Base-by-base conservation (phyloP, 2,888 invertebrate species). In the Ypsolopha scabrella region DNA sequence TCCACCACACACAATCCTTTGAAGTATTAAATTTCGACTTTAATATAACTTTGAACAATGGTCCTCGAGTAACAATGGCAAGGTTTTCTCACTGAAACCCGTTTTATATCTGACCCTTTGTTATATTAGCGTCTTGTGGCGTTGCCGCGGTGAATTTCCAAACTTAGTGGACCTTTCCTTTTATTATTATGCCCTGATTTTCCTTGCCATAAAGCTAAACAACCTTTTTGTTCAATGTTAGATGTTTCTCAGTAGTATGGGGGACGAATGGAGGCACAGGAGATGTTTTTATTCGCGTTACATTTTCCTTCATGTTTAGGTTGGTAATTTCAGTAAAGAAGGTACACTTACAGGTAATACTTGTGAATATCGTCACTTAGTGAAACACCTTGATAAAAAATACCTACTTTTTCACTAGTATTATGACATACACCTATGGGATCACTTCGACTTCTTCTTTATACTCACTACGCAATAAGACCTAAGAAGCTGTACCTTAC, bases 101-200 rank as follows among this genome's bases (percentile, higher is more conserved):
- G 47, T 47, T 47, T 47, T 47, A 47, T 47, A 47, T 47, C 47
- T 47, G 47, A 47, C 47, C 47, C 47, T 47, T 47, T 47, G 47
- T 47, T 47, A 47, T 36, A 47, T 47, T 47, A 36, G 36, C 47
- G 47, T 47, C 47, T 47, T 47, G 47, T 13, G 47, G 47, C 47
- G 36, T 35, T 36, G 24, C 36, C 47, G 36, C n/a, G 47, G 45
- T 45, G 34, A 45, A 45, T 45, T 45, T 34, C 11, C 36, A 47
- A 47, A 47, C 47, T 47, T 47, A 47, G 47, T 47, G 47, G 47
- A 36, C 47, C 47, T 47, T 35, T 35, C 47, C 47, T 47, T 47
- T 47, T 47, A 47, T 47, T 47, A 47, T 47, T 47, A 47, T 47
- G 47, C 7, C 36, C 47, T 47, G 47, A 47, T 47, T 47, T 47